phyloP scores from a whole-genome alignment of 1,140 invertebrate genomes.

The Ylistrum balloti region DNA sequence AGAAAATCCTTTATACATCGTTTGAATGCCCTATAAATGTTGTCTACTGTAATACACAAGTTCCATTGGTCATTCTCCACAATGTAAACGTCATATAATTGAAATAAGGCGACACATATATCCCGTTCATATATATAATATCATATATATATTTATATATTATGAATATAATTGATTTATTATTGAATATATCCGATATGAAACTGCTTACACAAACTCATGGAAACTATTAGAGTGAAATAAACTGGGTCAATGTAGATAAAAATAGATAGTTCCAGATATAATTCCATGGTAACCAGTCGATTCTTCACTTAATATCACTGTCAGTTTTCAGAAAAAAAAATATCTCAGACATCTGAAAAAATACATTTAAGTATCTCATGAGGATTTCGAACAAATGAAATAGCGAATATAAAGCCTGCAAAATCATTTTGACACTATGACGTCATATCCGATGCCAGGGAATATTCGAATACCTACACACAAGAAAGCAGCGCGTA shows the following conservation, averaged over 20 bases:
- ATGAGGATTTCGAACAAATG: not conserved
- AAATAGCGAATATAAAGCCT: not conserved
- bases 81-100: not conserved
- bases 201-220: not conserved
- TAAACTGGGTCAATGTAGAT: not conserved
- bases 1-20: not conserved
- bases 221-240: not conserved
- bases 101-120: not conserved
- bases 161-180: not conserved
- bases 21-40: not conserved
- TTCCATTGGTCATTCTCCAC: not conserved
- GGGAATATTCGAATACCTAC: not conserved
- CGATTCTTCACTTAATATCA: not conserved
- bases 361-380: not conserved
- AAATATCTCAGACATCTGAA: not conserved
- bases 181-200: not conserved
- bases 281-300: not conserved
- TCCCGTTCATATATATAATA: not conserved
- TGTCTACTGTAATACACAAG: not conserved
- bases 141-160: not conserved
- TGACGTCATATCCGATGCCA: slow-evolving; percentile 9
- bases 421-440: not conserved
- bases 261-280: too few relatives aligned
- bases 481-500: not conserved
- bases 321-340: not conserved